Base-by-base conservation (phyloP, 2,113 vertebrate species). In the Enhydra lutris region DNA sequence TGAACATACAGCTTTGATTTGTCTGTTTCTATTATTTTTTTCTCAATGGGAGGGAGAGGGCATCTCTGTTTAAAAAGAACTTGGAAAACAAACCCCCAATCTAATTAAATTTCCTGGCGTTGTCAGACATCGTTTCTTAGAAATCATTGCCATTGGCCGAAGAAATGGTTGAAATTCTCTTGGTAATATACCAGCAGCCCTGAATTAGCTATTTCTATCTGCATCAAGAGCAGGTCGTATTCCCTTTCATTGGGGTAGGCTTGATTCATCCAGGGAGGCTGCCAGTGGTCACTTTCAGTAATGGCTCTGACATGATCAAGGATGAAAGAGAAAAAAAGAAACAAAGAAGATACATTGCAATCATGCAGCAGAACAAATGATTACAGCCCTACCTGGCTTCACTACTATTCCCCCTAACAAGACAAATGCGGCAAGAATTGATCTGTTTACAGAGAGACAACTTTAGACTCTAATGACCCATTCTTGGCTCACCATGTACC, bases 381-480 rank as follows among this genome's bases (percentile, higher is more conserved):
- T 61, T 97, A 83, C 79, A 71, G 76, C 3, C 13, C 94, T 61
- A 6, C 45, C 95, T 96, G 50, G 0, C 24, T 97, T 96, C 65
- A 84, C 36, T 57, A 39, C 63, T 13, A 73, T 92, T 91, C 31
- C 29, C 86, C 15, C 84, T 89, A 24, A 61, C 42, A 86, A 90
- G 97, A 89, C 83, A 78, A 91, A 85, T 15, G 5, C 31, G 26
- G 36, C 20, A 23, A 94, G 69, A 95, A 96, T n/a, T 97, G 36
- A 92, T 36, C 52, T 93, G 39, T 90, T 96, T 97, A 88, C 52
- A 92, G 45, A 98, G 26, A 96, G 94, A 91, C 63, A 88, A 50
- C 34, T 80, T 95, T 45, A 42, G 92, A 97, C 69, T 59, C 85
- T 94, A 96, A 96, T 94, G 96, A 93, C n/a, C 65, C 55, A 23